A percentile compares a stretch with the other conserved stretches of the same genome.
These are phyloP conservation scores for Poecilia velifera DNA, from an alignment of 2,797 vertebrate species.

Conservation along the genomic window DNA sequence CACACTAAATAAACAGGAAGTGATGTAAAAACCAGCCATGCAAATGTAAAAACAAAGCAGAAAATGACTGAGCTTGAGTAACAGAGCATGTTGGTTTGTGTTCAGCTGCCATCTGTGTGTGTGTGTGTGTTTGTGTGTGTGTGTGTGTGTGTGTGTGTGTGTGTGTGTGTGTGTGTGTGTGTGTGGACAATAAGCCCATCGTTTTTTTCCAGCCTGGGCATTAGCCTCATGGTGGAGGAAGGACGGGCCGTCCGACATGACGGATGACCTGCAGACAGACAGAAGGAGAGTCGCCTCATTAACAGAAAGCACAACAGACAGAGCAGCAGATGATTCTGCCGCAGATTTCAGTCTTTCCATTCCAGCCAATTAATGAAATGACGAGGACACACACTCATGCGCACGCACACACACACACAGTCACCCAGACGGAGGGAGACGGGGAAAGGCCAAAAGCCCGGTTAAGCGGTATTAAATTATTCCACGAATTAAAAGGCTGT, in stretches of 20 bases:
- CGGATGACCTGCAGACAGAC: constrained; percentile 48
- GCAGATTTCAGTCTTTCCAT: constrained; percentile 64
- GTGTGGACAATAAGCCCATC: constrained; percentile 46
- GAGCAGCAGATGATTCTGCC: constrained; percentile 66
- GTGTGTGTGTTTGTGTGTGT: not conserved
- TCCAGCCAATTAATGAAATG: constrained; percentile 70
- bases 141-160: not conserved
- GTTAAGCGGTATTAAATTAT: constrained; percentile 73
- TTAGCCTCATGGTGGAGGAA: constrained; percentile 63
- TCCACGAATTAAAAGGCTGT: constrained; percentile 69
- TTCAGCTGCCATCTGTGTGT: not conserved
- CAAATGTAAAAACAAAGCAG: not conserved
- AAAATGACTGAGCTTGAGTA: not conserved
- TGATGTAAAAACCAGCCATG: not conserved
- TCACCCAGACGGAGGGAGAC: constrained; percentile 16
- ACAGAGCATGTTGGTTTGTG: not conserved
- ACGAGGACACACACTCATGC: constrained; percentile 27
- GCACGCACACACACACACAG: constrained; percentile 22
- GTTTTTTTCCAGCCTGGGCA: constrained; percentile 55
- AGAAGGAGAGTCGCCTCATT: constrained; percentile 48
- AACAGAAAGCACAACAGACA: constrained; percentile 68
- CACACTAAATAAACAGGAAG: not conserved
- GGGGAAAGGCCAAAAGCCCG: constrained; percentile 55
- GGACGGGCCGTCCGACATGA: constrained; percentile 55
- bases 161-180: constrained; percentile 6